Base-by-base conservation (phyloP, 1,140 invertebrate genomes). In the Aphaenogaster ashmeadi region DNA sequence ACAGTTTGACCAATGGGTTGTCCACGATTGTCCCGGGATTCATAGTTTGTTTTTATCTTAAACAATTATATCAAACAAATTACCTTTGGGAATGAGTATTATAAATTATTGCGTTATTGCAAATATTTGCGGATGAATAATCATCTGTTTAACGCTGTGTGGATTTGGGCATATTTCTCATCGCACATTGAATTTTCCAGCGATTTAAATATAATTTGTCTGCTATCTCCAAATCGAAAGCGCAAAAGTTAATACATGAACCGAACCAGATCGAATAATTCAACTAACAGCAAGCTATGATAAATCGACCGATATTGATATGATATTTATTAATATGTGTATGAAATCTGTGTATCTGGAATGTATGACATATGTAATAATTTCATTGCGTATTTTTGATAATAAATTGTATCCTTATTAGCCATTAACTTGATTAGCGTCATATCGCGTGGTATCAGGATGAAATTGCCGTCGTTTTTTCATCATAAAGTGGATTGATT, bases 191-290 rank as follows among this genome's bases (percentile, higher is more conserved):
- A 36, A 64, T 64, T 64, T 36, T 64, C 15, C 33, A 64, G 33
- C 15, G 15, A 64, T 64, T 64, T 64, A 64, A 64, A 64, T 64
- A 7, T 27, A 64, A 64, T 64, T 64, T 38, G 33, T 6, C 60
- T 64, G 27, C 33, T 36, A 64, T 64, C 33, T 38, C 7, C 6
- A 15, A 64, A 64, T 36, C 60, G 33, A 64, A 64, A 64, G 60
- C 33, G 56, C 56, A 21, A 58, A 58, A 58, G 56, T 58, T 27
- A 58, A 58, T 58, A 27, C 21, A 58, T 58, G 60, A 18, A 64
- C 7, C 11, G 2, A 64, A 64, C 6, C 33, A 36, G 18, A 56
- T 56, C 18, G 60, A 64, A 13, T 64, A 3, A 64, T 64, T 64
- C 6, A 15, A 15, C 15, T 64, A 64, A 64, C 18, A 56, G 7